Base-by-base conservation (phyloP, 1,140 invertebrate genomes). In the Mercenaria mercenaria region DNA sequence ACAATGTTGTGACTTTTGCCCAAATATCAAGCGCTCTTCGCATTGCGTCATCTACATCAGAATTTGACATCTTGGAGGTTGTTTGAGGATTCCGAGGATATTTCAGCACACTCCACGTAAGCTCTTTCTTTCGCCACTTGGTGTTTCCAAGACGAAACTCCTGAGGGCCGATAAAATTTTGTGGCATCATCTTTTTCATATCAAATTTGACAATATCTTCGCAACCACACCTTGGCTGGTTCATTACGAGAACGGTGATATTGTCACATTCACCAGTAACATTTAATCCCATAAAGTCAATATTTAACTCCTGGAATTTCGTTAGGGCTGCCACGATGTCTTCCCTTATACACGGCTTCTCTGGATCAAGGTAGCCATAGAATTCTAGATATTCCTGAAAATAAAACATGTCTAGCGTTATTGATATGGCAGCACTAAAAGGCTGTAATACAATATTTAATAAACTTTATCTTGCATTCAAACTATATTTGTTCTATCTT, bases 1-100 rank as follows among this genome's bases (percentile, higher is more conserved):
- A n/a, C 3, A 88, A 41, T 10, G 20, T 26, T 52, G 86, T 88
- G 8, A 34, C 41, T 32, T 88, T 29, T 43, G 76, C 86, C 86
- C 86, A 88, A 1, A 88, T 88, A 10, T 88, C 37, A 26, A 88
- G 77, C 8, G 37, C 86, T 64, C 86, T 67, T 34, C 37, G 34
- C 76, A 88, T 80, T n/a, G 86, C 86, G 76, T 88, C 86, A 20
- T 88, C 77, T 50, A 88, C 34, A n/a, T 87, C 32, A 23, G 29
- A 6, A 15, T 56, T 6, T 39, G 37, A 26, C 8, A 88, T 18
- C 8, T 23, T 8, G 0, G 2, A 0, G 26, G 37, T 69, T 18
- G 67, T 84, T 20, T 56, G 47, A 52, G 26, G 2, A 29, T 23
- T 52, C 59, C 13, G 0, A 6, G 86, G 86, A 56, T 88, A 88